Base-by-base conservation (phyloP, 2,113 vertebrate species). In the Bostrychus sinensis region DNA sequence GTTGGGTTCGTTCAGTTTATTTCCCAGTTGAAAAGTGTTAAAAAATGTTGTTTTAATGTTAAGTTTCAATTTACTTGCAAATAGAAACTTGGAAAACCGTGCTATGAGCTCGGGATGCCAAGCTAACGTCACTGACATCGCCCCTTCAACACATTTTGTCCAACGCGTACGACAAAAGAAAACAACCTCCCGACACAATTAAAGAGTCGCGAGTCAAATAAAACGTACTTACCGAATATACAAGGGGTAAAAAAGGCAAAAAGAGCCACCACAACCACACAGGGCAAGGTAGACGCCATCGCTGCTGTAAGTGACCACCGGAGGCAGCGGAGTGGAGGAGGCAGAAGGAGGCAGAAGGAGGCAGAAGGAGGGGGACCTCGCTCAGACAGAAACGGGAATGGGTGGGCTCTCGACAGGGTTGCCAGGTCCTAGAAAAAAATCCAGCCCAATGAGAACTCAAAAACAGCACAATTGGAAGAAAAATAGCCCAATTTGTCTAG, bases 231-330 rank as follows among this genome's bases (percentile, higher is more conserved):
- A 91, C 90, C 88, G 1, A 37, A 71, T 0, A 80, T 75, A 16
- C 1, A 4, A 0, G 72, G 25, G 2, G 36, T 26, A 20, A 90
- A n/a, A 2, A 5, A 1, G 13, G 50, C 58, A 45, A 38, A 68
- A 1, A 85, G 4, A 13, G 41, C 48, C 54, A 84, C 22, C 16
- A 80, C 26, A 3, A 75, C 46, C 12, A 78, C 19, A 66, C 41
- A 0, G 8, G 26, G 3, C 26, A 77, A 55, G 63, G 70, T 53
- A 2, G 65, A 37, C 72, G 78, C 87, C 90, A 91, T 91, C 56
- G 34, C 53, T 75, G 1, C 36, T 43, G 26, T 3, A 2, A 20
- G 26, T 72, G 57, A 38, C 13, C 54, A 45, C 53, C 13, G 22
- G 30, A 22, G 34, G 1, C n/a, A 57, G 23, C 1, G 37, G 23